Evolutionary conservation across 2,888 invertebrate species (phyloP), one percentile per base, ranked within the genome.

Genomic region (Netelia fuscicornis): DNA sequence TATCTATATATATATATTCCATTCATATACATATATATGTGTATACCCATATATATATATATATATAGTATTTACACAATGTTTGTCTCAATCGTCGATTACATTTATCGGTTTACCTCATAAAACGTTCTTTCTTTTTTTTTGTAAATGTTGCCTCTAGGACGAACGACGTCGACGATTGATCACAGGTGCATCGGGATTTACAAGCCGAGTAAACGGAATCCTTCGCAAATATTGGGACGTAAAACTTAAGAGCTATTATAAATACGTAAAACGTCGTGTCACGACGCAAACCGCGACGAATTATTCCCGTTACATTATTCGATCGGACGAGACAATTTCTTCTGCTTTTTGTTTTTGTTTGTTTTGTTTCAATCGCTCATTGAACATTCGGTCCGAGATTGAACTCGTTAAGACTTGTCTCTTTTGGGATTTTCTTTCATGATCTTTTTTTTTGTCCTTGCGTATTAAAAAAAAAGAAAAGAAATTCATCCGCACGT

Each of bases 211-310:
- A 72, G 71, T 70, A 62, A 62, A 62, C 52, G 64, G 54, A 71
- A 72, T 54, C 42, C 37, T 42, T 64, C 25, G 74, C 78, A 76
- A 71, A 20, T 78, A 65, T 79, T 84, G 75, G 74, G 82, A 86
- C 75, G 81, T 82, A 64, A 83, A 79, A 85, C 87, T 86, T 86
- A 86, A 44, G 37, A 72, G 67, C 78, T 87, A 81, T 20, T 82
- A 87, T 88, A 85, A 86, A 87, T 87, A 87, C 82, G 85, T 88
- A 81, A 84, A 87, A 87, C 84, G 71, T 86, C 83, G 70, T 74
- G 88, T 82, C 86, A 81, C 56, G 62, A 80, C 75, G 83, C 86
- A 87, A 88, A 88, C 84, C 86, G 30, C 87, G 76, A 81, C 88
- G 78, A 81, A 72, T 30, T 58, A 58, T 48, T 67, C 65, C 48